phyloP scores from a whole-genome alignment of 2,888 invertebrate species.

The Chaetogeoica ovagalla region DNA sequence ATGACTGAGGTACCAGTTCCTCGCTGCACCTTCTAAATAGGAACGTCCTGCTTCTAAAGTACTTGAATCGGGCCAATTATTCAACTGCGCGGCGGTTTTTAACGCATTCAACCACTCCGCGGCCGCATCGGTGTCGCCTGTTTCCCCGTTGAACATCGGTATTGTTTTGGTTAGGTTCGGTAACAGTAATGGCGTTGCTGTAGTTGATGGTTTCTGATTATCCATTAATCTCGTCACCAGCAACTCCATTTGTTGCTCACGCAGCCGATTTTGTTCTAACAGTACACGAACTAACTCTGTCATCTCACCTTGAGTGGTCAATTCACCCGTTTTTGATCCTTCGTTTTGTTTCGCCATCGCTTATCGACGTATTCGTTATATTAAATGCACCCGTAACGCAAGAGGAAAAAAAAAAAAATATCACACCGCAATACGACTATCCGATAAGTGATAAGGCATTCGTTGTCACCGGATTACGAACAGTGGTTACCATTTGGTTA shows the following conservation, averaged over 20 bases:
- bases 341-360: too few relatives aligned
- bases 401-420: too few relatives aligned
- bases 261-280: not conserved
- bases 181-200: not conserved
- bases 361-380: too few relatives aligned
- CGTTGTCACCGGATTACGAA: not conserved
- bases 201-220: not conserved
- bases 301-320: not conserved
- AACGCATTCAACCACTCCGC: too few relatives aligned
- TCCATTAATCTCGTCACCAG: not conserved
- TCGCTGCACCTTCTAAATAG: too few relatives aligned
- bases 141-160: not conserved
- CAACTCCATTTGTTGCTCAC: conserved; percentile 1
- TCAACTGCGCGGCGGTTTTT: too few relatives aligned
- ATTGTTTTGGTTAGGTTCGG: not conserved
- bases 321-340: not conserved
- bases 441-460: not conserved
- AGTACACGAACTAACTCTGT: not conserved
- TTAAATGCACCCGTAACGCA: too few relatives aligned
- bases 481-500: not conserved
- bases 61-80: too few relatives aligned
- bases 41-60: too few relatives aligned
- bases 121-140: conserved; percentile 4
- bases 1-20: too few relatives aligned
- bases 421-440: not conserved